A percentile compares a stretch with the other conserved stretches of the same genome.
These are phyloP conservation scores for Noctua janthina DNA, from an alignment of 2,888 invertebrate genomes.

Conservation along the genomic window DNA sequence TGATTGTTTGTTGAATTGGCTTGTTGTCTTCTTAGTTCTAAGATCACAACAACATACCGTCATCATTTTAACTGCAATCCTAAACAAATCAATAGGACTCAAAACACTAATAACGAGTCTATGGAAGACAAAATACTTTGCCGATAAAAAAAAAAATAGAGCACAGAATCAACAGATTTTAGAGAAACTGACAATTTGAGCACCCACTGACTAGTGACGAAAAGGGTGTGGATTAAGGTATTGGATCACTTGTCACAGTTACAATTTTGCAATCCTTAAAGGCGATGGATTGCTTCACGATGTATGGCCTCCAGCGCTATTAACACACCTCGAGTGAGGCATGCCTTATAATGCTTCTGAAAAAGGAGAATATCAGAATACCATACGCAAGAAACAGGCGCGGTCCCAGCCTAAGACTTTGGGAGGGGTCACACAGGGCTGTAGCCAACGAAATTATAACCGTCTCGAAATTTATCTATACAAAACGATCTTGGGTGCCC, in stretches of 20 bases:
- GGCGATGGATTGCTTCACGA: slow-evolving; percentile 44
- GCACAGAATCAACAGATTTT: neutral
- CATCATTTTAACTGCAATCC: neutral
- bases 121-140: neutral
- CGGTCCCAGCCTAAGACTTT: too few species aligned
- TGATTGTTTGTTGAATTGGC: neutral
- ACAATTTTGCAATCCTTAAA: slow-evolving; percentile 50
- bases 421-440: too few species aligned
- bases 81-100: neutral
- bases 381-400: neutral
- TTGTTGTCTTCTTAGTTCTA: neutral
- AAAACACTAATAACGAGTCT: neutral
- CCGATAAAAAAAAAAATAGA: neutral
- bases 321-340: slow-evolving; percentile 27
- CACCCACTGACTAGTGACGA: neutral
- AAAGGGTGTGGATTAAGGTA: neutral
- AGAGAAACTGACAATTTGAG: neutral
- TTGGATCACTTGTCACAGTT: slow-evolving; percentile 26
- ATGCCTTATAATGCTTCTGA: slow-evolving; percentile 24
- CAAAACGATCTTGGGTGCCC: too few species aligned
- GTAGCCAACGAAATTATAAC: too few species aligned
- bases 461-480: too few species aligned
- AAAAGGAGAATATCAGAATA: slow-evolving; percentile 24
- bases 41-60: neutral
- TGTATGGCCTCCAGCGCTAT: slow-evolving; percentile 26